Base-by-base conservation (phyloP, 2,797 vertebrate genomes). In the Mormyrus proboscirostris region DNA sequence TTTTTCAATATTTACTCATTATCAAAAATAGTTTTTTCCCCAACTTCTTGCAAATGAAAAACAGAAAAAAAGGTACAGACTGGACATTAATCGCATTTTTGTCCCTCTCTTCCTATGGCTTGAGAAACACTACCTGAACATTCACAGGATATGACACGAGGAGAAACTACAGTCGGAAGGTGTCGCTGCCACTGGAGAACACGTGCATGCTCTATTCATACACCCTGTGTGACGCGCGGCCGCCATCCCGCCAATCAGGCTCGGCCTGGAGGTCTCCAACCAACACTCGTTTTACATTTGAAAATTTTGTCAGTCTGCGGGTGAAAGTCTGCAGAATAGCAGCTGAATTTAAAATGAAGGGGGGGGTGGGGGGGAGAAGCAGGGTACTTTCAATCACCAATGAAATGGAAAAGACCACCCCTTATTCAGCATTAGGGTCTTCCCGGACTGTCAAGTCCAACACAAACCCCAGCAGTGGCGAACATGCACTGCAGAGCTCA, bases 1-100 rank as follows among this genome's bases (percentile, higher is more conserved):
- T 96, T 96, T 96, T 96, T 95, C 95, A 96, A 95, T 95, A 96
- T 96, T 96, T 96, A 96, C 95, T 95, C 95, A 94, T 96, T 98
- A 98, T 97, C 96, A 98, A 98, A 99, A 98, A 98, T 97, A 98
- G 96, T 96, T 93, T 95, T 97, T 96, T 91, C 16, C 65, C 79
- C 93, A 97, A 96, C 96, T 97, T 96, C 96, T 97, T 96, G 95
- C 95, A 95, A 96, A 97, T 96, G 95, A 96, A 93, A 92, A 92
- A 94, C 92, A 92, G 95, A 91, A 92, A 92, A 88, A 95, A 87
- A 47, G 33, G 94, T 95, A 95, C 95, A 94, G 94, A 96, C 96
- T 94, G 94, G 95, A 97, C 95, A 97, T 95, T 25, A 95, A 96
- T 95, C 95, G 96, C 95, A 96, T 95, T 94, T 92, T 86, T 38